Base-by-base conservation (phyloP, 2,113 vertebrate species). In the Trogon surrucura region DNA sequence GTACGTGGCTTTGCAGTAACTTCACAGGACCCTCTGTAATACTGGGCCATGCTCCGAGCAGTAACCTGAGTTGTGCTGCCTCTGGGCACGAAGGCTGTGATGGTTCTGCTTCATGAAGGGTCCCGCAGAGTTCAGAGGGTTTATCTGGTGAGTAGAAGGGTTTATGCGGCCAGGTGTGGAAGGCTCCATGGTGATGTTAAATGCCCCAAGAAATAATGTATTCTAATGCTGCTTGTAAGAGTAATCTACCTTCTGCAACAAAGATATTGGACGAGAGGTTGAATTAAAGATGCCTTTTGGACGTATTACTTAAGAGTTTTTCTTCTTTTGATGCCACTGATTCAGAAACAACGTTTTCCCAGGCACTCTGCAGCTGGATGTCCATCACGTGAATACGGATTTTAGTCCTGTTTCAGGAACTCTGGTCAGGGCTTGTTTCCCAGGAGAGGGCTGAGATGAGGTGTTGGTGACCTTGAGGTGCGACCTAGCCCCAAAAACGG, bases 371-470 rank as follows among this genome's bases (percentile, higher is more conserved):
- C 51, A 45, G 51, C 69, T 61, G 47, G 10, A 30, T 64, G 32
- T 58, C n/a, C n/a, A 41, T 51, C 48, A 71, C 0, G 0, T 34
- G n/a, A 83, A 25, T 58, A 14, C 30, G 53, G 30, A 12, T 50
- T 45, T 38, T 70, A 44, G 25, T 30, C 54, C 38, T 51, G 32
- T 57, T 82, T 48, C 14, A 23, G 64, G 47, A 69, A 1, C 26
- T 82, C 56, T 61, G 34, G 38, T 88, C 30, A 29, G 29, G 12
- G 5, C 11, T 78, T 69, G 3, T 51, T 65, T 51, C 75, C 60
- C 32, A 27, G 32, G 13, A 81, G 34, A 70, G 8, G 11, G 65
- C 47, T 0, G 2, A 79, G 32, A 32, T 56, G 74, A 92, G 22
- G 10, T 65, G 16, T 53, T 34, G 41, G 16, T 90, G 74, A 82